phyloP scores from a whole-genome alignment of 2,888 invertebrate genomes.

The Adela reaumurella region DNA sequence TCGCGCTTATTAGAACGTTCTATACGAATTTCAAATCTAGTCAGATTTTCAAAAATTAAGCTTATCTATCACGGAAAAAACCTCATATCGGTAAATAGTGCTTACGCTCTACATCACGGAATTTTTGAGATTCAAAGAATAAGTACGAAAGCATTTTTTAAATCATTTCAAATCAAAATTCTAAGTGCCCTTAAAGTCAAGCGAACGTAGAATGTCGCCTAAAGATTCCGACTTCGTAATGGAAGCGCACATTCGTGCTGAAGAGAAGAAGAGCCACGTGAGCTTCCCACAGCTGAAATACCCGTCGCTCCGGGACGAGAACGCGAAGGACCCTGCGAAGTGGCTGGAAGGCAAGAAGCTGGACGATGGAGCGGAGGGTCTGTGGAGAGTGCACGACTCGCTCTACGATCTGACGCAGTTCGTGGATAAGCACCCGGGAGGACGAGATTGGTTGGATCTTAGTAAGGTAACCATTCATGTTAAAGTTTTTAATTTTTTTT shows the following conservation, averaged over 20 bases:
- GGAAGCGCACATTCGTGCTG: conserved; percentile 22
- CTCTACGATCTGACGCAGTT: conserved; percentile 85
- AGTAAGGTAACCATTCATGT: conserved; percentile 52
- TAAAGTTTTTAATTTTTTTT: no score
- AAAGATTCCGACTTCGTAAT: conserved; percentile 17
- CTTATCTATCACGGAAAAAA: no score
- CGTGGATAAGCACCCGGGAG: conserved; percentile 80
- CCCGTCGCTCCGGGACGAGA: conserved; percentile 43
- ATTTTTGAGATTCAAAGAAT: no score
- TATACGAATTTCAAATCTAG: no score
- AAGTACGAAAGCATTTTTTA: no score
- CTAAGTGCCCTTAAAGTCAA: no score
- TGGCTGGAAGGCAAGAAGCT: conserved; percentile 64
- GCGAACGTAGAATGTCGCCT: conserved; percentile 20
- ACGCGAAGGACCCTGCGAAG: conserved; percentile 36
- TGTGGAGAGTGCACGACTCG: conserved; percentile 73
- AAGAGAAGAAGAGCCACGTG: conserved; percentile 29
- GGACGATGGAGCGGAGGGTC: conserved; percentile 69
- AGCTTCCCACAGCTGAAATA: conserved; percentile 50
- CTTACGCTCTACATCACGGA: no score
- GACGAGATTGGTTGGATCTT: conserved; percentile 68
- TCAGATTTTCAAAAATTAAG: no score
- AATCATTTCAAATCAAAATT: no score
- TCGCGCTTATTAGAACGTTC: no score
- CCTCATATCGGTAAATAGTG: no score